phyloP scores from a whole-genome alignment of 2,888 invertebrate genomes.

The Ectropis crepuscularia region DNA sequence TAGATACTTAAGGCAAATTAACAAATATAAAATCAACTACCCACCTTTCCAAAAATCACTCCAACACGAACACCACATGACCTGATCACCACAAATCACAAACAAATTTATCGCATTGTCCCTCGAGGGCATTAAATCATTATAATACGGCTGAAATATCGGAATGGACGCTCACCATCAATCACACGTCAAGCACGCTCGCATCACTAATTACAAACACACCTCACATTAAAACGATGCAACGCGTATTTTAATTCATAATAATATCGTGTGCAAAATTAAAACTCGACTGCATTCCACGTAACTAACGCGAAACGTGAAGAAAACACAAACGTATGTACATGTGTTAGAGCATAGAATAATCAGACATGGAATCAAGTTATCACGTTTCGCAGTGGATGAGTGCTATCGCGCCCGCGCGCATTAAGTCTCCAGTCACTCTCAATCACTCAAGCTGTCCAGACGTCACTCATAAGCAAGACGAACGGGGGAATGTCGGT shows the following conservation, averaged over 20 bases:
- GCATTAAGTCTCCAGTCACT: conserved; percentile 84
- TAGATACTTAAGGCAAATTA: too few relatives aligned
- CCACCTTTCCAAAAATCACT: conserved; percentile 35
- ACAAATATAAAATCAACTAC: too few relatives aligned
- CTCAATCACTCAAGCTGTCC: conserved; percentile 84
- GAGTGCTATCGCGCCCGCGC: conserved; percentile 69
- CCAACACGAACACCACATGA: conserved; percentile 27
- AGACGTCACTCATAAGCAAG: conserved; percentile 84
- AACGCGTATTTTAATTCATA: conserved; percentile 77
- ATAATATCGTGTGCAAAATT: conserved; percentile 68
- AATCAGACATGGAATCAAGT: conserved; percentile 48
- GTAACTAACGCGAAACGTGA: conserved; percentile 34
- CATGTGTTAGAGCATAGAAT: conserved; percentile 57
- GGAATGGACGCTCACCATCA: conserved; percentile 49
- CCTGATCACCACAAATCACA: conserved; percentile 37
- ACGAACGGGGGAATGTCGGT: conserved; percentile 80
- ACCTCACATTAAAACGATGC: conserved; percentile 74
- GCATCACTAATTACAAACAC: conserved; percentile 71
- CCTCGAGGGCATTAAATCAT: conserved; percentile 44
- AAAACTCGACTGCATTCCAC: conserved; percentile 27
- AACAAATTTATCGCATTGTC: conserved; percentile 33
- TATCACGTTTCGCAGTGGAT: conserved; percentile 50
- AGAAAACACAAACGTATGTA: conserved; percentile 47
- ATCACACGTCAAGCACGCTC: conserved; percentile 60
- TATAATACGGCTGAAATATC: conserved; percentile 53